Conservation (phyloP, 2,113 vertebrate genomes). For the Anser brachyrhynchus region DNA sequence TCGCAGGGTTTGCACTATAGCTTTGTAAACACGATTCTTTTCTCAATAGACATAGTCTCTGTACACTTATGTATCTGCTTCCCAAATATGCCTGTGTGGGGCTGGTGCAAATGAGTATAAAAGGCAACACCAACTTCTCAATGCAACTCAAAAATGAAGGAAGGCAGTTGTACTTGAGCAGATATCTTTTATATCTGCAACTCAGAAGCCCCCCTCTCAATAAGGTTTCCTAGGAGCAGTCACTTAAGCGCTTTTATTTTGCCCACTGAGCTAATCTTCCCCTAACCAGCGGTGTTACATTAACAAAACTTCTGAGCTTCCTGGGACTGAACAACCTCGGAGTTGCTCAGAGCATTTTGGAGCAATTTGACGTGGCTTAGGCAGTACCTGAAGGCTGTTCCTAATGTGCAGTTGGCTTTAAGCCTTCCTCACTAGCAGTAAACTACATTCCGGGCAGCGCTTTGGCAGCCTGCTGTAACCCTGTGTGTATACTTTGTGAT, state of each 20-base stretch:
- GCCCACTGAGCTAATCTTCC: background rate
- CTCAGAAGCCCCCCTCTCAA: rapidly evolving
- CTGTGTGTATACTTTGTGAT: background rate
- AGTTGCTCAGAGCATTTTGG: background rate
- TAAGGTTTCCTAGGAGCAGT: background rate
- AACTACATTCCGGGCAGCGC: background rate
- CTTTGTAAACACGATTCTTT: background rate
- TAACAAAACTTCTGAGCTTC: background rate
- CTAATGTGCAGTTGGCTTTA: background rate
- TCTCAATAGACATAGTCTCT: background rate
- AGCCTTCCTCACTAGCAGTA: background rate
- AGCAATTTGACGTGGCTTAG: background rate
- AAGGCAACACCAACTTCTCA: background rate
- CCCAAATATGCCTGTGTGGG: rapidly evolving
- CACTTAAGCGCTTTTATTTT: background rate
- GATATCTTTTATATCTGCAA: background rate
- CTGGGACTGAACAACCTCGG: rapidly evolving
- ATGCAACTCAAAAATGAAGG: background rate
- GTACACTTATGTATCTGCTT: background rate
- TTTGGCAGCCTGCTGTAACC: background rate
- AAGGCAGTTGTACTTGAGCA: background rate
- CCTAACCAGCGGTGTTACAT: background rate
- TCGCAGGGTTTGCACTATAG: background rate
- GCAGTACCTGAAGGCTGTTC: background rate
- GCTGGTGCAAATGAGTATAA: background rate